These are phyloP conservation scores for Lepus oiostolus DNA, from an alignment of 2,797 vertebrate species.

Conservation along the genomic window DNA sequence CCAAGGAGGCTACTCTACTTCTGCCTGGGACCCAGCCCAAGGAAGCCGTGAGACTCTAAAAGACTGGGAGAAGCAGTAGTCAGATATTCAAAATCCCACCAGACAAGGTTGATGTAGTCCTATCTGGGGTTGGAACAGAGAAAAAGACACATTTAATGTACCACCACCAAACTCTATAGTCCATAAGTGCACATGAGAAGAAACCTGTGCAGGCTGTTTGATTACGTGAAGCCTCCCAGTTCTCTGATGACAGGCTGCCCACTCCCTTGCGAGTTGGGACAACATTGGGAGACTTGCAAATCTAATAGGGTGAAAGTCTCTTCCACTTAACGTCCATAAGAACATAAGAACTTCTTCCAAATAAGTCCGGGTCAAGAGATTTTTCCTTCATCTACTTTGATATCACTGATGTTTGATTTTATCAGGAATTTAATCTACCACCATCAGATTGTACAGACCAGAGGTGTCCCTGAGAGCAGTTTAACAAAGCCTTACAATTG, in stretches of 20 bases:
- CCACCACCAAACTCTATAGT: conserved; percentile 13
- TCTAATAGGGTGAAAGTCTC: background rate
- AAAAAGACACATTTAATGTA: background rate
- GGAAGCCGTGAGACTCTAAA: background rate
- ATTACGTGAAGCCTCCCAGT: background rate
- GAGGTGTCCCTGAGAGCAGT: background rate
- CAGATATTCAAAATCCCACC: conserved; percentile 12
- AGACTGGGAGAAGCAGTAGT: background rate
- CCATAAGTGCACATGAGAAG: background rate
- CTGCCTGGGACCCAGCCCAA: background rate
- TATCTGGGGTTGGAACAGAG: background rate
- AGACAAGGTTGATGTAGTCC: background rate
- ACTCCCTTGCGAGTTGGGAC: background rate
- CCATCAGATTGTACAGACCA: background rate
- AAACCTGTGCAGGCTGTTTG: conserved; percentile 27
- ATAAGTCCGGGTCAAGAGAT: background rate
- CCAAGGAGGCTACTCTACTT: background rate
- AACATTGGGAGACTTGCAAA: background rate
- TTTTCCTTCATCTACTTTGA: background rate
- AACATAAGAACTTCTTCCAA: background rate
- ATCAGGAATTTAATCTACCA: conserved; percentile 13
- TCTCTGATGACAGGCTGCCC: background rate
- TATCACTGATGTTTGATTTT: background rate
- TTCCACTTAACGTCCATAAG: background rate
- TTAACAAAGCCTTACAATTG: background rate